Base-by-base conservation (phyloP, 2,888 invertebrate species). In the Allolobophora icterica region DNA sequence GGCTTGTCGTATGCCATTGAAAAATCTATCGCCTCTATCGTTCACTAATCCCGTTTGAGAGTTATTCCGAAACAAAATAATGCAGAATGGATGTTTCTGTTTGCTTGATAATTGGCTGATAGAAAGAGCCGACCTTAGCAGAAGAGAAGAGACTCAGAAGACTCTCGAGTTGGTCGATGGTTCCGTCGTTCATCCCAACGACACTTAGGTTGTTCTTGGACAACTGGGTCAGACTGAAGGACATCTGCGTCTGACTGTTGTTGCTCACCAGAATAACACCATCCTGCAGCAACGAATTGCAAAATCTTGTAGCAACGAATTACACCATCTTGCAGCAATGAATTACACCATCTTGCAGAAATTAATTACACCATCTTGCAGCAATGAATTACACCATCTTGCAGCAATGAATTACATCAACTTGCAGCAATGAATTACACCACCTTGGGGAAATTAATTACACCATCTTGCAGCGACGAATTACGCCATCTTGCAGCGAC, bases 251-350 rank as follows among this genome's bases (percentile, higher is more conserved):
- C n/a, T 71, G 30, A 8, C 71, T 71, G 71, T 71, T 71, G 71
- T 71, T n/a, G 71, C 71, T 71, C 71, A 71, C 71, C 71, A 71
- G 71, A 71, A 71, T 71, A 71, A 17, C 71, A 71, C 71, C 71
- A 71, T 30, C 71, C 71, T 71, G 13, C 71, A n/a, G 71, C 71
- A 71, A 71, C 71, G 13, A 71, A 8, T 30, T 2, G n/a, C 71
- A 71, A 30, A 30, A 71, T 71, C 30, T 13, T 71, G 11, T n/a
- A 71, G 71, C 71, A 71, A 71, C 71, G n/a, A 71, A n/a, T 6
- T 71, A 11, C n/a, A 71, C n/a, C n/a, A 71, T 71, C 30, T 13
- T 71, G 11, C 71, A 71, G 71, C 71, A 71, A n/a, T n/a, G 71
- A 71, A 71, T 71, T n/a, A 17, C 71, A 71, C 71, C 71, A 71